Evolutionary conservation across 1,140 invertebrate genomes (phyloP), one percentile per base, ranked within the genome.

Genomic region (Psilanteris sp.): DNA sequence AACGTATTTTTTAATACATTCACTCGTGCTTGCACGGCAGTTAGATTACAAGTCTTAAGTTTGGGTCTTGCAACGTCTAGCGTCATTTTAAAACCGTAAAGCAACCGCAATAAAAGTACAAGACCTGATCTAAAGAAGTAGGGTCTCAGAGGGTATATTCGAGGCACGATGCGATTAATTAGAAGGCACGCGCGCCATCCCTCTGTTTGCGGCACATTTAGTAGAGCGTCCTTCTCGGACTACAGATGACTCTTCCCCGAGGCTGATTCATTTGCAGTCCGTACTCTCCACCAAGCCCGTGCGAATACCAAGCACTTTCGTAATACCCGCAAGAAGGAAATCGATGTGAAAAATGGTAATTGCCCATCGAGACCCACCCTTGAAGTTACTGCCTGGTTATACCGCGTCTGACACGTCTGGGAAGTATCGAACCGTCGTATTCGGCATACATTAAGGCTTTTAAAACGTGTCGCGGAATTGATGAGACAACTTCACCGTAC

Each of bases 161-260:
- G 55, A 54, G 57, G 54, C 75, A 76, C 71, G 78, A 76, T 75
- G 57, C 67, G 67, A 80, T 80, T 80, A 80, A 80, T 78, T 80
- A 78, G 76, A 76, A 76, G 68, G 62, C 79, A 78, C 76, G 75
- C 66, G 72, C 75, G 29, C 50, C 74, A 67, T 74, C 74, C 73
- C 70, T 74, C 74, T 79, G 77, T 79, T 79, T 77, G 77, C 73
- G 72, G 77, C 68, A 75, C 72, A 79, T 79, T 79, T 79, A 79
- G 77, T 71, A 75, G 66, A 61, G 41, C 67, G 77, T 78, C 71
- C 77, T 78, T 71, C 64, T 71, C 57, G 50, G 77, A 78, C 77
- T 78, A 75, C 77, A 75, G 77, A 79, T 79, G 77, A 68, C 72
- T 79, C 67, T 79, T 68, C 73, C 77, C 77, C 70, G 52, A 22